Evolutionary conservation across 2,113 vertebrate species (phyloP), one percentile per base, ranked within the genome.

Genomic region (Hydrochoerus hydrochaeris): DNA sequence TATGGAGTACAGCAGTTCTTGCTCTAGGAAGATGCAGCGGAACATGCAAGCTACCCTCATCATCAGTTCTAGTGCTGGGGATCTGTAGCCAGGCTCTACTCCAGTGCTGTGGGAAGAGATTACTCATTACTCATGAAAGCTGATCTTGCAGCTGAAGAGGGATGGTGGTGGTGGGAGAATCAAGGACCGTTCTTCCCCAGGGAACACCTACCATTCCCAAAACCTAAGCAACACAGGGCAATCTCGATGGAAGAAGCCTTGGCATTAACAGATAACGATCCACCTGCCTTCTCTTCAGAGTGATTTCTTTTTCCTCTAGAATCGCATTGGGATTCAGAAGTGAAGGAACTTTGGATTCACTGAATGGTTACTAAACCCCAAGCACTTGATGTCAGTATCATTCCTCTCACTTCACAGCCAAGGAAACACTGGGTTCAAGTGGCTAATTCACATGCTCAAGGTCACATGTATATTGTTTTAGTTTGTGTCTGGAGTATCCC

Each of bases 151-250:
- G 24, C 13, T 88, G 14, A 85, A 57, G 75, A 78, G 35, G 24
- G 17, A 57, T 16, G 10, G 5, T n/a, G 44, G 46, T 35, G 3
- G 11, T 30, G 35, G 54, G n/a, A 44, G 44, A 67, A 38, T 5
- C 7, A 22, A 65, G 9, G 14, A 19, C 10, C 0, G 1, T 8
- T 22, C 58, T 69, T 63, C 54, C 49, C 5, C 2, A 30, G 44
- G 65, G 57, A 71, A 77, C 73, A 49, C 49, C 32, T 82, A 60
- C 9, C 24, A 2, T 57, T 67, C 46, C 24, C 26, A 54, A 77
- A 62, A 4, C 19, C 7, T 6, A 22, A 46, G 14, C 35, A 16
- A 58, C 1, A 3, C 16, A 7, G 1, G 0, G 12, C 4, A 7
- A 14, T n/a, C 32, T 0, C 0, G 16, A 11, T n/a, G 19, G 77